Percentiles rank a stretch among this genome's conserved stretches.
Conservation (phyloP, 2,888 invertebrate species). For the Cryptocephalus moraei region DNA sequence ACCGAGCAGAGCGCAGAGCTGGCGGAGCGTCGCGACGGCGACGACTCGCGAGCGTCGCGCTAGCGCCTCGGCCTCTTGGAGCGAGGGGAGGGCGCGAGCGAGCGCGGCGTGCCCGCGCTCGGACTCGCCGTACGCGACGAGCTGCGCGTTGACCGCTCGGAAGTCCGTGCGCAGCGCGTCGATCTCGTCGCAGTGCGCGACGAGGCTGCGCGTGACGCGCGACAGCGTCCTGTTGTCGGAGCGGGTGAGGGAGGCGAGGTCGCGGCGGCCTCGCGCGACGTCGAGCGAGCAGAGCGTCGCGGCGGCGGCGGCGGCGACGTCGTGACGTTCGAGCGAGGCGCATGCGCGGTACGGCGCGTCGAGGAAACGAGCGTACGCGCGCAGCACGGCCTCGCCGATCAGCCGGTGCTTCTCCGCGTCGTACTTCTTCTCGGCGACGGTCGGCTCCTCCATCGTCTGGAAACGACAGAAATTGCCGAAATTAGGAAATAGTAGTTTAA, state of each 20-base stretch:
- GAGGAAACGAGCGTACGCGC: constrained; percentile 44
- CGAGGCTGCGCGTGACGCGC: constrained; percentile 68
- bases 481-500: too few species aligned
- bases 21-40: constrained; percentile 59
- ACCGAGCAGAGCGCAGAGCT: constrained; percentile 60
- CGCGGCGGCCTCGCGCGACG: constrained; percentile 30
- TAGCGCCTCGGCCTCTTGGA: constrained; percentile 57
- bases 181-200: constrained; percentile 70
- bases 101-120: constrained; percentile 32
- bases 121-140: constrained; percentile 57
- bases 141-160: constrained; percentile 48
- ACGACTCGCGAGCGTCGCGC: constrained; percentile 61
- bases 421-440: constrained; percentile 31
- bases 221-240: constrained; percentile 76
- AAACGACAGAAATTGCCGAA: too few species aligned
- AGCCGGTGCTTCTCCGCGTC: constrained; percentile 38
- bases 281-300: constrained; percentile 19
- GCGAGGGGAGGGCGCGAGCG: constrained; percentile 46
- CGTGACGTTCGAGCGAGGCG: too few species aligned
- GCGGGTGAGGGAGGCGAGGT: constrained; percentile 59
- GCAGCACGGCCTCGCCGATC: constrained; percentile 44
- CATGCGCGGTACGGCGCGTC: constrained; percentile 19
- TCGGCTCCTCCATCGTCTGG: constrained; percentile 33
- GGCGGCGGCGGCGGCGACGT: constrained; percentile 24
- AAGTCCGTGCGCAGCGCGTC: constrained; percentile 28